These are phyloP conservation scores for Eubucco bourcierii DNA, from an alignment of 2,113 vertebrate species.

Conservation along the genomic window DNA sequence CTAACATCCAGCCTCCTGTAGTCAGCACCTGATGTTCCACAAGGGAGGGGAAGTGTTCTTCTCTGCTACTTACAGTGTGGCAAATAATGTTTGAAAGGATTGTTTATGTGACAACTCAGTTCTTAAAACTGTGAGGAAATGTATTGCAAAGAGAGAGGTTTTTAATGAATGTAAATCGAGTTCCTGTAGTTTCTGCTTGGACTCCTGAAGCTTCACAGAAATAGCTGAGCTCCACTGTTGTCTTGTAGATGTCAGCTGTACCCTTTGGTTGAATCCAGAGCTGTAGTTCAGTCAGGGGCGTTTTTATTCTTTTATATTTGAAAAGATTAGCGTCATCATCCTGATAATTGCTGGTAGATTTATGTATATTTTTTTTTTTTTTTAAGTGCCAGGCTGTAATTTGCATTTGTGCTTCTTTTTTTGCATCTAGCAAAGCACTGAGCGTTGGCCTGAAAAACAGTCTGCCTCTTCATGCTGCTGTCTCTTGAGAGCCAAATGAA, in stretches of 20 bases:
- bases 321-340: conserved; percentile 72
- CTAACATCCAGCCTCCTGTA: background rate
- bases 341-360: conserved; percentile 70
- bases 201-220: conserved; percentile 30
- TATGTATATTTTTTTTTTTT: conserved; percentile 63
- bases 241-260: conserved; percentile 60
- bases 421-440: conserved; percentile 31
- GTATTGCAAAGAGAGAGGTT: background rate
- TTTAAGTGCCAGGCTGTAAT: conserved; percentile 41
- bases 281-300: conserved; percentile 70
- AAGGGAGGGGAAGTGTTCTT: background rate
- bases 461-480: conserved; percentile 56
- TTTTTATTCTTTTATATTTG: conserved; percentile 69
- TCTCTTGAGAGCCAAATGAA: conserved; percentile 56
- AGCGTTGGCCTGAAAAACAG: conserved; percentile 46
- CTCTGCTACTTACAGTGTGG: background rate
- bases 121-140: background rate
- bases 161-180: background rate
- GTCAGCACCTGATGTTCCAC: background rate
- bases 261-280: conserved; percentile 55
- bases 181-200: background rate
- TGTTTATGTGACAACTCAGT: background rate
- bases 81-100: background rate
- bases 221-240: conserved; percentile 49
- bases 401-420: conserved; percentile 64